A percentile compares a stretch with the other conserved stretches of the same genome.
Conservation (phyloP, 2,113 vertebrate genomes). For the Lycocorax pyrrhopterus region DNA sequence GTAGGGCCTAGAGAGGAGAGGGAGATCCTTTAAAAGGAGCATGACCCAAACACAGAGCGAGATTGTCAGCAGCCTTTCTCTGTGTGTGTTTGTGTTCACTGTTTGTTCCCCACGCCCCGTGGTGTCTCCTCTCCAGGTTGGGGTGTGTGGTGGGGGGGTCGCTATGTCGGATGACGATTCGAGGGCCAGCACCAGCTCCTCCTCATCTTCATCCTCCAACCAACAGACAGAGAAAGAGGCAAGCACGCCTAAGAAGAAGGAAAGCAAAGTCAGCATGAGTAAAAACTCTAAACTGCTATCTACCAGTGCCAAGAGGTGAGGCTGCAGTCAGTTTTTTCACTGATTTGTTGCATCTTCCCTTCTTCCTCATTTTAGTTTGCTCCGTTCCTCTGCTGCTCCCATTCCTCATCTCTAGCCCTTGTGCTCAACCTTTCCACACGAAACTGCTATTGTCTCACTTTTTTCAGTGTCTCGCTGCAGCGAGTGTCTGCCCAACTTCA, state of each 20-base stretch:
- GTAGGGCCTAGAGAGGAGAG: not conserved
- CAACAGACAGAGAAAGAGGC: slow-evolving; percentile 83
- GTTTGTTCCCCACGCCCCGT: slow-evolving; percentile 59
- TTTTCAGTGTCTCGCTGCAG: not conserved
- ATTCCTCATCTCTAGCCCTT: not conserved
- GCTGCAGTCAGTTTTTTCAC: not conserved
- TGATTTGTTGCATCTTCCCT: not conserved
- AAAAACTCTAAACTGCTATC: slow-evolving; percentile 97
- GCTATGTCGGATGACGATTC: slow-evolving; percentile 99
- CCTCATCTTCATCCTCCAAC: slow-evolving; percentile 86
- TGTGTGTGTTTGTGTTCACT: slow-evolving; percentile 56
- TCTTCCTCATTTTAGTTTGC: not conserved
- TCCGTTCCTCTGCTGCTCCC: not conserved
- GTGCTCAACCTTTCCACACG: not conserved
- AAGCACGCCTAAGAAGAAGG: slow-evolving; percentile 87
- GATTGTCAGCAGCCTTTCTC: slow-evolving; percentile 46
- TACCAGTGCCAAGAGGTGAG: slow-evolving; percentile 95
- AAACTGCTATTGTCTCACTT: slow-evolving; percentile 1
- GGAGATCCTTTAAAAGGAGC: slow-evolving; percentile 7
- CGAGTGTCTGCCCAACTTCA: not conserved
- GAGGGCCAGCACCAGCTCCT: slow-evolving; percentile 95
- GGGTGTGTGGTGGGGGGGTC: slow-evolving; percentile 82
- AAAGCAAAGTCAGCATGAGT: slow-evolving; percentile 96
- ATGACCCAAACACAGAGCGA: slow-evolving; percentile 18
- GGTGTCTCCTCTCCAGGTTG: slow-evolving; percentile 74